Percentiles rank a stretch among this genome's conserved stretches.
Evolutionary conservation across 2,888 invertebrate species (phyloP).

Genomic region (Hemistola chrysoprasaria): DNA sequence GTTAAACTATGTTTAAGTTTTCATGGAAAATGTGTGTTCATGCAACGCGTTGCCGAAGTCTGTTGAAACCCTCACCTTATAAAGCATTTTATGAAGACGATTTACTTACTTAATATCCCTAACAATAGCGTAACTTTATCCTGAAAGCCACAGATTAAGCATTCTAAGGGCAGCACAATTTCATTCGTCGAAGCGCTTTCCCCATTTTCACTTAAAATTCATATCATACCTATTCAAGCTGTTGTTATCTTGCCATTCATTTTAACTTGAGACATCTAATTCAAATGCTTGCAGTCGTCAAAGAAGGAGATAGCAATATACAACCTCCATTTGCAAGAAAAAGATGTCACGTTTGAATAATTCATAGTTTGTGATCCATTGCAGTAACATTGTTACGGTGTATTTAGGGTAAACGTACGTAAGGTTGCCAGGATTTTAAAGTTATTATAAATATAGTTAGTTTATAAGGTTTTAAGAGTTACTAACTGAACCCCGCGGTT

Average conservation of each 20-base stretch:
- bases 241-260: slow-evolving; percentile 12
- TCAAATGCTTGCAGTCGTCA: slow-evolving; percentile 13
- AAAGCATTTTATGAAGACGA: too few relatives aligned
- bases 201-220: slow-evolving; percentile 3
- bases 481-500: too few relatives aligned
- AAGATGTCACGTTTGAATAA: slow-evolving; percentile 43
- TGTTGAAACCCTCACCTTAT: too few relatives aligned
- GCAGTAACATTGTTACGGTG: slow-evolving; percentile 42
- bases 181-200: background rate
- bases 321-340: slow-evolving; percentile 22
- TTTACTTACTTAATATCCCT: too few relatives aligned
- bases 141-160: background rate
- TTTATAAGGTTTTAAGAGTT: too few relatives aligned
- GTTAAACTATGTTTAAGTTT: too few relatives aligned
- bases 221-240: slow-evolving; percentile 4
- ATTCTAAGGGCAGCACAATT: background rate
- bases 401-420: slow-evolving; percentile 6
- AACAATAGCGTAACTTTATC: too few relatives aligned
- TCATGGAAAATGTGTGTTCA: too few relatives aligned
- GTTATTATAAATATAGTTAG: too few relatives aligned
- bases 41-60: too few relatives aligned
- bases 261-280: slow-evolving; percentile 3
- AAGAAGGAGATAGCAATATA: slow-evolving; percentile 10
- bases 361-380: slow-evolving; percentile 50
- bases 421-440: background rate